phyloP scores from a whole-genome alignment of 2,113 vertebrate species.

The Actinemys pallida region DNA sequence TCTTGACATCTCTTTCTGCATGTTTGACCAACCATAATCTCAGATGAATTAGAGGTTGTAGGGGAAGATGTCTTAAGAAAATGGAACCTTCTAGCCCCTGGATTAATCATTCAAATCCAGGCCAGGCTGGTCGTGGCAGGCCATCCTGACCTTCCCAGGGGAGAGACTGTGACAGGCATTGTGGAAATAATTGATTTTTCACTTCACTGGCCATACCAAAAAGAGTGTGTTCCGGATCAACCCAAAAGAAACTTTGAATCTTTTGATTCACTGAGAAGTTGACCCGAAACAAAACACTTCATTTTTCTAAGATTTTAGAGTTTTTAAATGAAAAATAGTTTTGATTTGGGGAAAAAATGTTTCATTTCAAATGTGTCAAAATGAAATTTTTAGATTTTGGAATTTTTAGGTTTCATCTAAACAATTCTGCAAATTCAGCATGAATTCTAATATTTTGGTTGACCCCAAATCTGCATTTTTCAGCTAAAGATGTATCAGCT shows the following conservation, averaged over 20 bases:
- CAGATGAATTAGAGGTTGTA: background rate
- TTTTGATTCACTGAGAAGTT: background rate
- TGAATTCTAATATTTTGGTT: fast-evolving
- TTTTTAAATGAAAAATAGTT: background rate
- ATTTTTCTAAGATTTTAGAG: background rate
- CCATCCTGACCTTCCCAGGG: background rate
- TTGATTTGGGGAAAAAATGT: background rate
- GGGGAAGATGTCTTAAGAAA: background rate
- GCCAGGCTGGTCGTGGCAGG: background rate
- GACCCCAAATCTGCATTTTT: background rate
- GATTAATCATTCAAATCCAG: background rate
- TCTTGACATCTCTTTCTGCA: background rate
- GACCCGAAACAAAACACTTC: too few species aligned
- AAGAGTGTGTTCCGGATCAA: background rate
- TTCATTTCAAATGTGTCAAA: background rate
- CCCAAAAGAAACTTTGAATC: background rate
- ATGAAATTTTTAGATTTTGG: background rate
- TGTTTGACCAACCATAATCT: background rate
- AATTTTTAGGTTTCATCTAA: background rate
- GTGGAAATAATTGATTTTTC: background rate
- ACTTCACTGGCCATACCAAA: background rate
- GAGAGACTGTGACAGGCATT: background rate
- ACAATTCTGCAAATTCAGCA: background rate
- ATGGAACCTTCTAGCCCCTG: background rate
- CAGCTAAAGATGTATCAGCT: background rate